Evolutionary conservation across 2,888 invertebrate species (phyloP).

Genomic region (Boloria euphrosyne): DNA sequence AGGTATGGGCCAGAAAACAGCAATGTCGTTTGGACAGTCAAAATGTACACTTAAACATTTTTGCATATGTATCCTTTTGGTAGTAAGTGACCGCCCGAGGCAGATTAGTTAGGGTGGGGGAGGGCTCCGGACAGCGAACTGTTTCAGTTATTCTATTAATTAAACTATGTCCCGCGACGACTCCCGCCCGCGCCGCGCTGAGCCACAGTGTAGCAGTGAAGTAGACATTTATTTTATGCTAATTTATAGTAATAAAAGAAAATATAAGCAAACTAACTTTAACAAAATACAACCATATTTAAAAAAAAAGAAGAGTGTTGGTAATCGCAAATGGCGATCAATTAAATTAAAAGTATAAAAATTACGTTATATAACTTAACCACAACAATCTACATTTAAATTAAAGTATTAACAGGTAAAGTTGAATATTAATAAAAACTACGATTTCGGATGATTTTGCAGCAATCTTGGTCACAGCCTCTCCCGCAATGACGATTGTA

Average conservation of each 20-base stretch:
- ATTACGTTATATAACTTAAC: too few relatives aligned
- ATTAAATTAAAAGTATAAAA: too few relatives aligned
- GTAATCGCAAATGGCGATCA: too few relatives aligned
- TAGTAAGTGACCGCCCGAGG: constrained; percentile 20
- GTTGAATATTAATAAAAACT: too few relatives aligned
- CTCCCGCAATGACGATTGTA: too few relatives aligned
- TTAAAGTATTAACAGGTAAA: too few relatives aligned
- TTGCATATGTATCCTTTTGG: constrained; percentile 8
- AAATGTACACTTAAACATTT: background rate
- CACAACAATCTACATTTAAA: too few relatives aligned
- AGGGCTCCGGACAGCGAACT: constrained; percentile 45
- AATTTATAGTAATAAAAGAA: constrained; percentile 17
- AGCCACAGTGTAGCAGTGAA: constrained; percentile 21
- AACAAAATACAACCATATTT: background rate
- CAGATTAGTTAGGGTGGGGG: constrained; percentile 32
- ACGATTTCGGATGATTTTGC: too few relatives aligned
- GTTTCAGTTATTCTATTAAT: constrained; percentile 78
- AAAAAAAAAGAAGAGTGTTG: too few relatives aligned
- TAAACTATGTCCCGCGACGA: constrained; percentile 58
- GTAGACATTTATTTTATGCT: constrained; percentile 11
- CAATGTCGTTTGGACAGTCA: background rate
- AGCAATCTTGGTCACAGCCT: too few relatives aligned
- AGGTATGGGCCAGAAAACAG: background rate
- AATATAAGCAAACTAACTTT: background rate
- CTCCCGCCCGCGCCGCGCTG: constrained; percentile 34